Evolutionary conservation across 2,113 vertebrate genomes (phyloP), one percentile per base, ranked within the genome.

Genomic region (Phainopepla nitens): DNA sequence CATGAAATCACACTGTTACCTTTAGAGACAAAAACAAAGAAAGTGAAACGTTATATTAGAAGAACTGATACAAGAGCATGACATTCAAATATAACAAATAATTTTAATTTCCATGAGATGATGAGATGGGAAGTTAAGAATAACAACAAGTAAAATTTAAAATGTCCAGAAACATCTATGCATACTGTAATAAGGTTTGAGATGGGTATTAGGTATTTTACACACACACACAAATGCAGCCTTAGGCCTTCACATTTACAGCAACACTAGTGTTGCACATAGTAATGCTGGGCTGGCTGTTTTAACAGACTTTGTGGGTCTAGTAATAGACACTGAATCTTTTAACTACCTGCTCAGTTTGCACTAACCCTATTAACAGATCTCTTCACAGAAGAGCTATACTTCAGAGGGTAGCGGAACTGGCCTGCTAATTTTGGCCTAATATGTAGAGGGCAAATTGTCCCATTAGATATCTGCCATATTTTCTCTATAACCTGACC

Each of bases 351-450:
- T 57, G 35, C 8, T 21, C 14, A n/a, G 21, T 87, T 75, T 80
- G 42, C 21, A 57, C 13, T 57, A 45, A 65, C 9, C 10, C 9
- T 31, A 5, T 57, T 78, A 66, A 57, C 8, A 50, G 33, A 53
- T 18, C 4, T 64, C 24, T 51, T 64, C 21, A 29, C 3, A 41
- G 29, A 82, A 69, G 12, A 80, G 18, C 8, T 77, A n/a, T 69
- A 3, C 15, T 89, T 80, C 39, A 77, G 54, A 73, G 14, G n/a
- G 12, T 49, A 64, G 17, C 10, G 45, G n/a, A 88, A 75, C 21
- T 33, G 13, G 11, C 3, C 12, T 75, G 16, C 18, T 87, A 31
- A 51, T 17, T 75, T 79, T 0, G 0, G 4, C 9, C 11, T 1
- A 0, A 45, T 44, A 56, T 7, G 7, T 14, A 28, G 9, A 8